Conservation (phyloP, 2,113 vertebrate genomes). For the Tyto alba region DNA sequence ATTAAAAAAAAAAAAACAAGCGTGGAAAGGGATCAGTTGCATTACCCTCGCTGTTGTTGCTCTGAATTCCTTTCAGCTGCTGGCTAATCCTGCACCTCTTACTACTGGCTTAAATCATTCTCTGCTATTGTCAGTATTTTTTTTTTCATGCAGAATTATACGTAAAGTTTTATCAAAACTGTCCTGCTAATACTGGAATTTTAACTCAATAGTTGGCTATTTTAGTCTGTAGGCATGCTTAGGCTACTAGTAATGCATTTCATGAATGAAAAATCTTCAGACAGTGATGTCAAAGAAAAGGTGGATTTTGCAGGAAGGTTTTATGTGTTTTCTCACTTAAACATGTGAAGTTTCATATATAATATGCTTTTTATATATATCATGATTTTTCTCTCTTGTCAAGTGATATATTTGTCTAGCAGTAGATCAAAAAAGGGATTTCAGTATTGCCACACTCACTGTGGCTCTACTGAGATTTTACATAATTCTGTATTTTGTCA, state of each 20-base stretch:
- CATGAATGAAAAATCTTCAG: not conserved
- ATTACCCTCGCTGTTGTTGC: not conserved
- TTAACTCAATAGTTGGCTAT: not conserved
- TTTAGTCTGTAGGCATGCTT: not conserved
- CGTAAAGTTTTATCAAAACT: not conserved
- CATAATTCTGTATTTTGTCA: not conserved
- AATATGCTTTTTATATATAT: not conserved
- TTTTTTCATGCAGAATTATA: not conserved
- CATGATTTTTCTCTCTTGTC: not conserved
- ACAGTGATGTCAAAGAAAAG: not conserved
- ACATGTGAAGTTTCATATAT: not conserved
- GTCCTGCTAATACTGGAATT: not conserved
- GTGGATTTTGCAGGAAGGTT: not conserved
- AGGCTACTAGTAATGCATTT: not conserved
- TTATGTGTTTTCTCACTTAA: not conserved
- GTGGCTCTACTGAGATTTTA: not conserved
- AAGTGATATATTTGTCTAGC: not conserved
- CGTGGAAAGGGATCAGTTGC: not conserved
- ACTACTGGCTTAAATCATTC: not conserved
- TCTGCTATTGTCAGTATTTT: not conserved
- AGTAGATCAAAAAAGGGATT: not conserved
- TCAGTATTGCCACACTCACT: not conserved
- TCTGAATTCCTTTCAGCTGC: not conserved
- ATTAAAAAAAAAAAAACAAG: not conserved
- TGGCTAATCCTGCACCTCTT: not conserved